phyloP scores from a whole-genome alignment of 2,888 invertebrate species.

The Tenthredo mesomela region DNA sequence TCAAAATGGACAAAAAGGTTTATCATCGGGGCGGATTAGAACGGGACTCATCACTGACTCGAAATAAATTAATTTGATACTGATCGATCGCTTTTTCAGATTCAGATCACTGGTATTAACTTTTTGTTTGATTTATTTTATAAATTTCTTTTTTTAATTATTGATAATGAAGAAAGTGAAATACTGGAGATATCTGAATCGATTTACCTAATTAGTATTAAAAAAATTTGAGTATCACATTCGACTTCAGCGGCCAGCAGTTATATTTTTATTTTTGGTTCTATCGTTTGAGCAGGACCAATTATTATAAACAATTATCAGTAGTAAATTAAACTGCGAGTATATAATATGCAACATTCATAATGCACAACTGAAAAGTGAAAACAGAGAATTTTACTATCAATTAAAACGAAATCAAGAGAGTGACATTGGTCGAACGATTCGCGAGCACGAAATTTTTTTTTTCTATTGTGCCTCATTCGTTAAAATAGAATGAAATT shows the following conservation, averaged over 20 bases:
- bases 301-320: constrained; percentile 68
- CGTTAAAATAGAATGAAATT: constrained; percentile 1
- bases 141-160: background rate
- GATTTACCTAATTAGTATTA: background rate
- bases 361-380: constrained; percentile 20
- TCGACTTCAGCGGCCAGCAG: constrained; percentile 31
- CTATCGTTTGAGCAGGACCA: constrained; percentile 71
- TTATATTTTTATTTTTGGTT: constrained; percentile 56
- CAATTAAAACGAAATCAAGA: background rate
- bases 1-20: background rate
- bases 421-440: constrained; percentile 48
- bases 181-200: background rate
- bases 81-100: background rate
- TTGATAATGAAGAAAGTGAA: background rate
- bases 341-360: constrained; percentile 2
- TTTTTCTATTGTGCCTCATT: background rate
- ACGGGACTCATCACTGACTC: background rate
- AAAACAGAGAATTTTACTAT: constrained; percentile 13
- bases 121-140: background rate
- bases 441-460: constrained; percentile 20
- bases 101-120: background rate
- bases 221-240: background rate
- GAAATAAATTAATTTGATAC: background rate
- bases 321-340: constrained; percentile 59
- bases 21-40: background rate